Percentiles rank a stretch among this genome's conserved stretches.
phyloP scores from a whole-genome alignment of 2,113 vertebrate species.

The Ibidorhyncha struthersii region DNA sequence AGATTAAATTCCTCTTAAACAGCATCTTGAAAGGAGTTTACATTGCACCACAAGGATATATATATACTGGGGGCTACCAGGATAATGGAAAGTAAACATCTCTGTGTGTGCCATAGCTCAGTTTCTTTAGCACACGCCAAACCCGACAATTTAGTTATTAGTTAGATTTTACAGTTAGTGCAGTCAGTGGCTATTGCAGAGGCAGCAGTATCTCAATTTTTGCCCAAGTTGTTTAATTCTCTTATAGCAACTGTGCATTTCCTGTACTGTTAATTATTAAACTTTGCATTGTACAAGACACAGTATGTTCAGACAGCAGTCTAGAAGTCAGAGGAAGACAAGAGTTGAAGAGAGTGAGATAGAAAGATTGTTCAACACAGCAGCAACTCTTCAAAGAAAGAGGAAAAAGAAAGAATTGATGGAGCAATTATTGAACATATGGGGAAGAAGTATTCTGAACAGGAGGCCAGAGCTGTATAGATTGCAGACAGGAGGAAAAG shows the following conservation, averaged over 20 bases:
- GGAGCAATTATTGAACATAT: neutral
- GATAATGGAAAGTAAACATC: constrained; percentile 43
- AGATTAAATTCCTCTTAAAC: constrained; percentile 50
- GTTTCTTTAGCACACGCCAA: neutral
- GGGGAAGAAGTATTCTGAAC: neutral
- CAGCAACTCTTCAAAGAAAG: neutral
- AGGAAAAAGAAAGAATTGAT: neutral
- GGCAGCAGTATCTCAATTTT: neutral
- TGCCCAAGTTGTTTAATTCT: neutral
- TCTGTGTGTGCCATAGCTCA: neutral
- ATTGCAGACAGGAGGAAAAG: neutral
- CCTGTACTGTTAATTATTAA: neutral
- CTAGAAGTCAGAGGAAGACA: neutral
- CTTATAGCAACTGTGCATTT: neutral
- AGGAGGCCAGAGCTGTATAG: neutral
- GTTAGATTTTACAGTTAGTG: neutral
- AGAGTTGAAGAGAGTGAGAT: neutral
- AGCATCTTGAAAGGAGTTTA: constrained; percentile 45
- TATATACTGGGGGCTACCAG: neutral
- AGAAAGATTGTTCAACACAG: neutral
- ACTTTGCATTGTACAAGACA: neutral
- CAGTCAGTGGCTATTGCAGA: neutral
- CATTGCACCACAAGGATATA: neutral
- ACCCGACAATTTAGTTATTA: neutral
- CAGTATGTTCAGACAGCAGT: neutral